These are phyloP conservation scores for Neria commutata DNA, from an alignment of 2,888 invertebrate genomes.

Conservation along the genomic window DNA sequence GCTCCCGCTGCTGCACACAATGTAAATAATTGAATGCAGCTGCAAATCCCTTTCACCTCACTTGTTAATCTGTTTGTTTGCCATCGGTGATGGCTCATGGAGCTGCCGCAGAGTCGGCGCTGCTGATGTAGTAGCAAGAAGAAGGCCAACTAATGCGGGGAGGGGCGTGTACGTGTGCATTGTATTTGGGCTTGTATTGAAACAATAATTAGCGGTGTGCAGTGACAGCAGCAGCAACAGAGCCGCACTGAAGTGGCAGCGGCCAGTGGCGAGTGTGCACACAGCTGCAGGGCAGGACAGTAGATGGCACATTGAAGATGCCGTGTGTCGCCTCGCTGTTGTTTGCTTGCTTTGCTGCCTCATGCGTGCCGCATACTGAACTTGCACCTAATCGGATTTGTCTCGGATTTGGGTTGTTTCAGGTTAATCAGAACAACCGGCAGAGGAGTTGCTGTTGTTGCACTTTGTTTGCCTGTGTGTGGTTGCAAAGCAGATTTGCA, in stretches of 20 bases:
- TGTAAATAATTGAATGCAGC: slow-evolving; percentile 18
- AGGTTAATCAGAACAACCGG: no score
- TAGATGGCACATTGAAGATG: background rate
- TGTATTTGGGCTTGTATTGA: background rate
- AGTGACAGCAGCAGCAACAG: slow-evolving; percentile 4
- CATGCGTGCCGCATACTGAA: slow-evolving; percentile 23
- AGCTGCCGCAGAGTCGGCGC: no score
- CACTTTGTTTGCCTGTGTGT: slow-evolving; percentile 13
- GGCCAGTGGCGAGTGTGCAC: background rate
- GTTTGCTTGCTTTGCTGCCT: background rate
- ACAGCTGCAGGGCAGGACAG: background rate
- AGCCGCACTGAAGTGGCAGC: background rate
- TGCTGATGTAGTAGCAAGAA: no score
- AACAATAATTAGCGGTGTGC: slow-evolving; percentile 22
- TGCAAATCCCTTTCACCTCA: background rate
- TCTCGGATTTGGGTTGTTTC: slow-evolving; percentile 45
- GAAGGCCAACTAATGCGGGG: no score
- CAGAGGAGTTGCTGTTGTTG: no score
- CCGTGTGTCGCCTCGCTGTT: background rate
- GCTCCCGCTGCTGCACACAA: background rate
- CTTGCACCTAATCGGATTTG: slow-evolving; percentile 53
- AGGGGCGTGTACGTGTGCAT: no score
- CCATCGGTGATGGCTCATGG: background rate
- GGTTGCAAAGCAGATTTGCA: no score
- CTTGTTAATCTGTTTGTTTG: background rate